phyloP scores from a whole-genome alignment of 2,797 vertebrate species.

The Oceanodroma leucorhoa region DNA sequence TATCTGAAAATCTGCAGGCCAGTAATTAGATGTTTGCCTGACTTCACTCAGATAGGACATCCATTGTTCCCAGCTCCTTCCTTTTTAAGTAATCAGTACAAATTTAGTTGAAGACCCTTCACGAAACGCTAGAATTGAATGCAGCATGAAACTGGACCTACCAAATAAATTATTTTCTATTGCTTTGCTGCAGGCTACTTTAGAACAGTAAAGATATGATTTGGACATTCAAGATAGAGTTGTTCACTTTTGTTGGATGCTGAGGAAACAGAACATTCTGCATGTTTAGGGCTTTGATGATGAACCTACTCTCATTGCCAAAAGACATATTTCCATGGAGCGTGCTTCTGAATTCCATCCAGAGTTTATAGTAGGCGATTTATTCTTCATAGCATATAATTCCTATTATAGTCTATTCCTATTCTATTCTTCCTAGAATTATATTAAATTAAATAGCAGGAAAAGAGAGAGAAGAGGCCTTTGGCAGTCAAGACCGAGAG shows the following conservation, averaged over 20 bases:
- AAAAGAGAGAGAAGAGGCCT: neutral
- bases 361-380: neutral
- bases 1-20: neutral
- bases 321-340: neutral
- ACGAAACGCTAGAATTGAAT: neutral
- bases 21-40: neutral
- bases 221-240: neutral
- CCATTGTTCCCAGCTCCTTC: neutral
- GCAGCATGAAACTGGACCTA: neutral
- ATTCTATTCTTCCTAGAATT: neutral
- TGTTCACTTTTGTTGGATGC: neutral
- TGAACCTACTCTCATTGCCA: neutral
- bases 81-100: neutral
- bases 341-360: neutral
- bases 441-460: neutral
- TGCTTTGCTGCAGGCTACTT: neutral
- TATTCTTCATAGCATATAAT: neutral
- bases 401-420: neutral
- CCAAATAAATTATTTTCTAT: neutral
- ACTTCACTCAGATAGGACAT: neutral
- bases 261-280: neutral
- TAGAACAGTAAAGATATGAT: neutral
- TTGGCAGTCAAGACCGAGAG: neutral
- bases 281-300: neutral
- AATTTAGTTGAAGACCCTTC: neutral